These are phyloP conservation scores for Holacanthella duospinosa DNA, from an alignment of 2,888 invertebrate genomes.

Conservation along the genomic window DNA sequence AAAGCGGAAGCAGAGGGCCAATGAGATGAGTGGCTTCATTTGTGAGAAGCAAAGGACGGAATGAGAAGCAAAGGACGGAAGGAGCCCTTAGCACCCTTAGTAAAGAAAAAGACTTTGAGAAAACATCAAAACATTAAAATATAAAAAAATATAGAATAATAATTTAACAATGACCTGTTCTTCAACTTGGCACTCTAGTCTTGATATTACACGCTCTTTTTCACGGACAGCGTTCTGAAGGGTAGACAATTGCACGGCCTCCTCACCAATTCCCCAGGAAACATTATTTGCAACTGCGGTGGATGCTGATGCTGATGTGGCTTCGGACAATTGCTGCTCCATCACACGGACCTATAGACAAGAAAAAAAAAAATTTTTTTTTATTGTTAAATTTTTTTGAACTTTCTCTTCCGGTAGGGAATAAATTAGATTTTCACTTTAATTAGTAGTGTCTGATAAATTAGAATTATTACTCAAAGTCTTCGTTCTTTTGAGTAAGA, in stretches of 20 bases:
- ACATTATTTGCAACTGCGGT: slow-evolving; percentile 15
- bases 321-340: slow-evolving; percentile 44
- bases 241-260: slow-evolving; percentile 37
- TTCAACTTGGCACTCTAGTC: slow-evolving; percentile 71
- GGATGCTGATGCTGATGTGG: slow-evolving; percentile 9
- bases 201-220: slow-evolving; percentile 53
- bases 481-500: too few relatives aligned
- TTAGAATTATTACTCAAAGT: background rate
- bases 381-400: background rate
- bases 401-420: background rate
- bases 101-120: too few relatives aligned
- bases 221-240: slow-evolving; percentile 41
- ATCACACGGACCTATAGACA: slow-evolving; percentile 47
- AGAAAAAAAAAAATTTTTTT: slow-evolving; percentile 14
- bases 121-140: too few relatives aligned
- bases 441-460: slow-evolving; percentile 13
- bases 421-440: slow-evolving; percentile 2
- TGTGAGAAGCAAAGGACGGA: too few relatives aligned
- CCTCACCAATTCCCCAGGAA: slow-evolving; percentile 40
- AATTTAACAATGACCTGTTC: slow-evolving; percentile 55
- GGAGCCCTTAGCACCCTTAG: too few relatives aligned
- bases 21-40: too few relatives aligned
- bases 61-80: too few relatives aligned
- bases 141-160: too few relatives aligned
- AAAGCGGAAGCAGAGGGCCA: too few relatives aligned